Evolutionary conservation across 2,888 invertebrate species (phyloP).

Genomic region (Quadriops clusia): DNA sequence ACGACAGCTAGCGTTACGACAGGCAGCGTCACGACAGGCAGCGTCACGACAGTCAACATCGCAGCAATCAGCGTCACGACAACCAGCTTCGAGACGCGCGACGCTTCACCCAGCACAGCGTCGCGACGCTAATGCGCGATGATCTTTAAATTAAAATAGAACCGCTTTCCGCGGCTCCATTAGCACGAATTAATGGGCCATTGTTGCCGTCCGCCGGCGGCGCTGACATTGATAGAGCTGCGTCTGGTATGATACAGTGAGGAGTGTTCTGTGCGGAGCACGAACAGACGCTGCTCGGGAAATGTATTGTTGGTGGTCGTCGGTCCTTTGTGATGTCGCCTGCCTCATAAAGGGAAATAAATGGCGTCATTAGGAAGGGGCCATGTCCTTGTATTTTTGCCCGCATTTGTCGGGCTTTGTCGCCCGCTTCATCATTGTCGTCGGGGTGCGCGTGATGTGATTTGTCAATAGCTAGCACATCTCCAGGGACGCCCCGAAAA

Average conservation of each 20-base stretch:
- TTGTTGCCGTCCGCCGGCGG: slow-evolving; percentile 19
- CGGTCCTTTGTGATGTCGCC: slow-evolving; percentile 34
- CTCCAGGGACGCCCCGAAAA: slow-evolving; percentile 9
- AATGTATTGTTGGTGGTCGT: slow-evolving; percentile 30
- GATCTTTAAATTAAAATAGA: slow-evolving; percentile 22
- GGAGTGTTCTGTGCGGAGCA: slow-evolving; percentile 16
- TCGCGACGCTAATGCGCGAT: no score
- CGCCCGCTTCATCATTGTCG: slow-evolving; percentile 37
- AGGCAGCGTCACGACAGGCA: no score
- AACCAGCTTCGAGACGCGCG: no score
- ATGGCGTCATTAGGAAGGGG: slow-evolving; percentile 37
- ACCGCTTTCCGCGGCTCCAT: slow-evolving; percentile 22
- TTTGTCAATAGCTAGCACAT: slow-evolving; percentile 25
- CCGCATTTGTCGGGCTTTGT: slow-evolving; percentile 37
- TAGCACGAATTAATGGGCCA: slow-evolving; percentile 23
- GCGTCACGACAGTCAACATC: no score
- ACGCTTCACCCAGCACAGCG: no score
- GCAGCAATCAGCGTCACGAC: no score
- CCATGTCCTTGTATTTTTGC: slow-evolving; percentile 36
- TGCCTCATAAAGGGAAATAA: slow-evolving; percentile 37
- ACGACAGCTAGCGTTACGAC: no score
- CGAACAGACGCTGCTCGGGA: slow-evolving; percentile 26
- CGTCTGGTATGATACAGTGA: slow-evolving; percentile 14
- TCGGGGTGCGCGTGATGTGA: slow-evolving; percentile 27
- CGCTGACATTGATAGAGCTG: slow-evolving; percentile 21